Base-by-base conservation (phyloP, 2,113 vertebrate genomes). In the Gorsachius goisagi region DNA sequence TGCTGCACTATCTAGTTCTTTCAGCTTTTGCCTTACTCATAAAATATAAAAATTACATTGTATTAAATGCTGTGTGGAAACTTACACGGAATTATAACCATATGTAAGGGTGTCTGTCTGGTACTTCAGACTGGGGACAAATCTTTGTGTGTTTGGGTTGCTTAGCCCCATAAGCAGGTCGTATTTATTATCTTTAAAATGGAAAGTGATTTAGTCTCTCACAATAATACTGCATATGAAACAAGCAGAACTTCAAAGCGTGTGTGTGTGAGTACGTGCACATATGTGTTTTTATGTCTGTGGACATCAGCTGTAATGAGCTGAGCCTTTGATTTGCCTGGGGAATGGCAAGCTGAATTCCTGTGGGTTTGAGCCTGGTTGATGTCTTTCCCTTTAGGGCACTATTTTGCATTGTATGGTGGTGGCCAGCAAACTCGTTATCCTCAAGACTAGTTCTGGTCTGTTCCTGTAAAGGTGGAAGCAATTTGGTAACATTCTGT, bases 261-360 rank as follows among this genome's bases (percentile, higher is more conserved):
- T 23, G 22, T 5, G 1, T 12, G 9, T 1, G 1, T 28, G 18
- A 52, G n/a, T 19, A 15, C 4, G 0, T 11, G 9, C 4, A 4
- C 1, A 1, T 3, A 3, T 3, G 8, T 7, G 1, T 28, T 49
- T 74, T 73, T n/a, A 3, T 53, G 50, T 60, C 6, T 22, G 11
- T n/a, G 33, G 23, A 45, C 56, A 11, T 23, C 13, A 44, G 5
- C 45, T 53, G 13, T 53, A 32, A 58, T 7, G 59, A 77, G 80
- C 41, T 33, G 45, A 88, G 69, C 33, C 15, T 93, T 69, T 77
- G 55, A 8, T 87, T 71, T 81, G 67, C 67, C 21, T 27, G 3
- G n/a, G 32, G 50, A 62, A 9, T 2, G 4, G 27, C 10, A 74
- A 56, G 17, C 39, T 89, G 68, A 50, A 15, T 9, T 73, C 52